These are phyloP conservation scores for Charina bottae DNA, from an alignment of 2,113 vertebrate genomes.

Conservation along the genomic window DNA sequence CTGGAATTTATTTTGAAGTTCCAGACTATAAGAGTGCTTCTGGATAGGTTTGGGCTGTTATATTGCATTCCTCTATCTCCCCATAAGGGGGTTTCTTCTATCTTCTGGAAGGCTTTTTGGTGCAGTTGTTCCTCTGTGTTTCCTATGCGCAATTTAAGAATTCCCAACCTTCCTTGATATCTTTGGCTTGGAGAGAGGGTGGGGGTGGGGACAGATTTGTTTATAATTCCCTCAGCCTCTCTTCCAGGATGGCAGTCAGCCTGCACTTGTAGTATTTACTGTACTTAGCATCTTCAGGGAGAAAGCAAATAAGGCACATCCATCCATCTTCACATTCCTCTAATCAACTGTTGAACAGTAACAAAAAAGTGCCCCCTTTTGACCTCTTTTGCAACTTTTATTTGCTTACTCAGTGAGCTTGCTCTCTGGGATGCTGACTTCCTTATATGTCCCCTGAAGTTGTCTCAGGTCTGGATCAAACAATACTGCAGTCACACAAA, in stretches of 20 bases:
- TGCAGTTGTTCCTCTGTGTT: not conserved
- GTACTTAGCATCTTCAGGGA: not conserved
- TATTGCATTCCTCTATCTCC: not conserved
- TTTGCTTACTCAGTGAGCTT: not conserved
- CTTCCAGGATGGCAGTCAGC: not conserved
- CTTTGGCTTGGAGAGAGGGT: not conserved
- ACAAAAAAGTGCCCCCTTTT: not conserved
- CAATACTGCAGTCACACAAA: not conserved
- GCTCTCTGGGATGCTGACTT: not conserved
- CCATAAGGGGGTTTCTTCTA: not conserved
- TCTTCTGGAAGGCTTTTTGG: not conserved
- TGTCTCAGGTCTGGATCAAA: not conserved
- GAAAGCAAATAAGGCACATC: not conserved
- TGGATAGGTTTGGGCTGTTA: not conserved
- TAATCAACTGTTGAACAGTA: not conserved
- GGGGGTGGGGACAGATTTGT: not conserved
- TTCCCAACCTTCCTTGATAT: not conserved
- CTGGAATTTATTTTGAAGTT: not conserved
- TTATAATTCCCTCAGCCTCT: not conserved
- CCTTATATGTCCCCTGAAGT: not conserved
- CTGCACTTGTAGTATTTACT: not conserved
- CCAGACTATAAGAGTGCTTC: not conserved
- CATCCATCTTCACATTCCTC: not conserved
- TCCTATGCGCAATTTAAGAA: not conserved
- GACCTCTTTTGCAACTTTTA: not conserved